These are phyloP conservation scores for Alentia gelatinosa DNA, from an alignment of 2,888 invertebrate genomes.

Conservation along the genomic window DNA sequence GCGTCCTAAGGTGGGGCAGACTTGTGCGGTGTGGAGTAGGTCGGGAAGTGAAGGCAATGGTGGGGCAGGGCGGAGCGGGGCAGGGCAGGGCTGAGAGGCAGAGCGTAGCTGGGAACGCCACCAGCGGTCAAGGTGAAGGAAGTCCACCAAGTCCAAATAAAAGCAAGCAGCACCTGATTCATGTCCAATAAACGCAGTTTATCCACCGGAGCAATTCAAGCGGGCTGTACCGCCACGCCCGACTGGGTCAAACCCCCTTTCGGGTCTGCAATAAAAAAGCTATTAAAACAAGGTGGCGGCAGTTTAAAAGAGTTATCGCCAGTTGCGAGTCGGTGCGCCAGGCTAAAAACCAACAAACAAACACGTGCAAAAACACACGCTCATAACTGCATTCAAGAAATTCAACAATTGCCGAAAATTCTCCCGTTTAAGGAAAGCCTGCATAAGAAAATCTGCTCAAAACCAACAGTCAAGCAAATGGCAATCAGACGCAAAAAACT, in stretches of 20 bases:
- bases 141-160: background rate
- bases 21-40: too few relatives aligned
- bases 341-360: too few relatives aligned
- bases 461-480: background rate
- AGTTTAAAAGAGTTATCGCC: too few relatives aligned
- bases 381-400: background rate
- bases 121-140: too few relatives aligned
- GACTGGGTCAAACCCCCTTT: background rate
- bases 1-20: too few relatives aligned
- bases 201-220: background rate
- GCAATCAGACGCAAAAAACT: background rate
- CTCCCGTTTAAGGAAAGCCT: background rate
- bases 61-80: too few relatives aligned
- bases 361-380: background rate
- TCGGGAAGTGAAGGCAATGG: too few relatives aligned
- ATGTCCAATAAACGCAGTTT: background rate
- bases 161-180: too few relatives aligned
- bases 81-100: too few relatives aligned
- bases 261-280: background rate
- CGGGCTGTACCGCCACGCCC: background rate
- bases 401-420: background rate
- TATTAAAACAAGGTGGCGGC: background rate
- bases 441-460: background rate
- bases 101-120: too few relatives aligned
- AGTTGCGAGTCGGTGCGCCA: too few relatives aligned